phyloP scores from a whole-genome alignment of 2,888 invertebrate species.

The Drosophila villosipedis region DNA sequence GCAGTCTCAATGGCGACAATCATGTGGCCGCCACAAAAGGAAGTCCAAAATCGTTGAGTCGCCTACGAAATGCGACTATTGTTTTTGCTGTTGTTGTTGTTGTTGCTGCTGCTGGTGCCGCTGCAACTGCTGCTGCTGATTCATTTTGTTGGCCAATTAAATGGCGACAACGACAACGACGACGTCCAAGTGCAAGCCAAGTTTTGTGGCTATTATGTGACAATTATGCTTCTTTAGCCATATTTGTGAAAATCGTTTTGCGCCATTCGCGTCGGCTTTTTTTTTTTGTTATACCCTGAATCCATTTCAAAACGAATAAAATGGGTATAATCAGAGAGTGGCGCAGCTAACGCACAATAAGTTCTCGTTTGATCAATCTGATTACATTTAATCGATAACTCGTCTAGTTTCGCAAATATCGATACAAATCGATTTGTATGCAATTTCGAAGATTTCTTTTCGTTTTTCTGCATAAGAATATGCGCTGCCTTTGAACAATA shows the following conservation, averaged over 20 bases:
- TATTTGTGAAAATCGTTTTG: constrained; percentile 35
- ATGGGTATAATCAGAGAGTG: not conserved
- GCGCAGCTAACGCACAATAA: too few relatives aligned
- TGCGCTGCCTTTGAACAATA: not conserved
- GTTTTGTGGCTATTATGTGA: constrained; percentile 50
- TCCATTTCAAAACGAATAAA: not conserved
- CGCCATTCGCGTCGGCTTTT: constrained; percentile 4
- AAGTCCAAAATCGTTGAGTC: constrained; percentile 54
- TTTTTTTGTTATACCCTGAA: not conserved
- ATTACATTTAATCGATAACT: not conserved
- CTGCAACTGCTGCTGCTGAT: constrained; percentile 36
- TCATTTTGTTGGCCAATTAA: constrained; percentile 53
- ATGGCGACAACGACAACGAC: constrained; percentile 14
- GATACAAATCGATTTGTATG: not conserved
- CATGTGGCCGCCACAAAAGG: constrained; percentile 56
- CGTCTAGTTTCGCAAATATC: not conserved
- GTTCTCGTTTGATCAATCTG: not conserved
- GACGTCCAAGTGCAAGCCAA: constrained; percentile 35
- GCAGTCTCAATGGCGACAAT: constrained; percentile 62
- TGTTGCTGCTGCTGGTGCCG: constrained; percentile 16
- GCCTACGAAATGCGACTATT: constrained; percentile 54
- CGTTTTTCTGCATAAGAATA: not conserved
- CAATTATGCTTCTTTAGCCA: constrained; percentile 57
- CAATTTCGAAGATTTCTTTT: not conserved
- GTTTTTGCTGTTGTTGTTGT: constrained; percentile 20